phyloP scores from a whole-genome alignment of 2,797 vertebrate genomes.

The Nasua narica region DNA sequence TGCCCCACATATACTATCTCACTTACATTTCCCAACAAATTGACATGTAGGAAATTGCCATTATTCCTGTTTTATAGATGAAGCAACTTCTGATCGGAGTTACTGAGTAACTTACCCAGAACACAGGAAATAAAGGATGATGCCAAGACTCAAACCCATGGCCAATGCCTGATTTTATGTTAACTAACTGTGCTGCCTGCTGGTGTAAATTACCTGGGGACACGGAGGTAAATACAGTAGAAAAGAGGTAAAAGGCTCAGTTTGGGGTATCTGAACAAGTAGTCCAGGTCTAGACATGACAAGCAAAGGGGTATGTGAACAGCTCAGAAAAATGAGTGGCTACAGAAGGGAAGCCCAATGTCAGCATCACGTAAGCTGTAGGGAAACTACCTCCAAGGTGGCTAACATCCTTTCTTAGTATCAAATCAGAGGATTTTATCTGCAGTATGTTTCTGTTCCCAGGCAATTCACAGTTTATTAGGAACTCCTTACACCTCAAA shows the following conservation, averaged over 20 bases:
- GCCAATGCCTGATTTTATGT: rapidly evolving
- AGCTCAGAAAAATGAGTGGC: neutral
- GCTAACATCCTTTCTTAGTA: neutral
- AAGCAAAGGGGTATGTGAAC: neutral
- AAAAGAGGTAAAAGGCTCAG: neutral
- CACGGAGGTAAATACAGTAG: neutral
- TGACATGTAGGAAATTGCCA: neutral
- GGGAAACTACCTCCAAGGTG: neutral
- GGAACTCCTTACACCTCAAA: neutral
- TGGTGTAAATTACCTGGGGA: neutral
- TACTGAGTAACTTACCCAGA: neutral
- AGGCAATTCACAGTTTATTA: neutral
- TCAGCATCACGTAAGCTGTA: too few species aligned
- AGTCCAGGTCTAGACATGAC: neutral
- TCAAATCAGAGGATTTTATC: neutral
- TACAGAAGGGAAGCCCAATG: rapidly evolving
- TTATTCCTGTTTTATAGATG: neutral
- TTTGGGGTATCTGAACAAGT: neutral
- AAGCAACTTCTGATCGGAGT: neutral
- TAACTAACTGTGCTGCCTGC: neutral
- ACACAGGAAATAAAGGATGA: neutral
- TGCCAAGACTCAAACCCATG: neutral
- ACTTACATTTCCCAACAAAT: neutral
- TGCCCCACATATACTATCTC: neutral
- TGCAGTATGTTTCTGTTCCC: neutral